Percentiles rank a stretch among this genome's conserved stretches.
Evolutionary conservation across 2,888 invertebrate species (phyloP).

Genomic region (Chloroclystis v-ata): DNA sequence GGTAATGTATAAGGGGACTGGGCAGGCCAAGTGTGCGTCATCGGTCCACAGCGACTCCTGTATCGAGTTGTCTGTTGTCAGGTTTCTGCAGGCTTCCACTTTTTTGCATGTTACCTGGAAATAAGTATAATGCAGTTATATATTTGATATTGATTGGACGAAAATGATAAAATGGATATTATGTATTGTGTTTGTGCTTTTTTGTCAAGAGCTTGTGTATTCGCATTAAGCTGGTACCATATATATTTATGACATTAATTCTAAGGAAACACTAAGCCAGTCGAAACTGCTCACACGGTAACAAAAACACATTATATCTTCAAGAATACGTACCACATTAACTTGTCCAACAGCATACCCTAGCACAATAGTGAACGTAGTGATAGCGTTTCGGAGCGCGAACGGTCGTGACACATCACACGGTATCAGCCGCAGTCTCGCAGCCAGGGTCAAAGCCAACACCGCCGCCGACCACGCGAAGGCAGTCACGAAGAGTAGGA

Average conservation of each 20-base stretch:
- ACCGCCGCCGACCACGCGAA: slow-evolving; percentile 95
- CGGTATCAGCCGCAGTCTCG: slow-evolving; percentile 87
- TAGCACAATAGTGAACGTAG: slow-evolving; percentile 90
- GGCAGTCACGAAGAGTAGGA: slow-evolving; percentile 90
- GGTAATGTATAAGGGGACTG: slow-evolving; percentile 91
- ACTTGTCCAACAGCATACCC: slow-evolving; percentile 94
- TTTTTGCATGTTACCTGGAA: slow-evolving; percentile 68
- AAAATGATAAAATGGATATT: too few relatives aligned
- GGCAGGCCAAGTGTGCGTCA: slow-evolving; percentile 86
- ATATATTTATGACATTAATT: too few relatives aligned
- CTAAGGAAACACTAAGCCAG: too few relatives aligned
- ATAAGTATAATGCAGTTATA: too few relatives aligned
- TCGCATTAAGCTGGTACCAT: too few relatives aligned
- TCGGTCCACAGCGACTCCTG: slow-evolving; percentile 62
- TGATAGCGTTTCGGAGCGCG: slow-evolving; percentile 88
- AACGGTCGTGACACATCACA: slow-evolving; percentile 93
- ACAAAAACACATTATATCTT: too few relatives aligned
- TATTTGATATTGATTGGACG: too few relatives aligned
- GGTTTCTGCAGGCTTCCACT: slow-evolving; percentile 59
- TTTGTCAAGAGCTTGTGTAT: too few relatives aligned
- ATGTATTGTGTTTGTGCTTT: too few relatives aligned
- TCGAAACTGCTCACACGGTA: too few relatives aligned
- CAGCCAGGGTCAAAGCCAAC: slow-evolving; percentile 89
- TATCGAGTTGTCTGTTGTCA: slow-evolving; percentile 69
- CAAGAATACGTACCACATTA: slow-evolving; percentile 86